Conservation (phyloP, 2,888 invertebrate species). For the Brenthis daphne region DNA sequence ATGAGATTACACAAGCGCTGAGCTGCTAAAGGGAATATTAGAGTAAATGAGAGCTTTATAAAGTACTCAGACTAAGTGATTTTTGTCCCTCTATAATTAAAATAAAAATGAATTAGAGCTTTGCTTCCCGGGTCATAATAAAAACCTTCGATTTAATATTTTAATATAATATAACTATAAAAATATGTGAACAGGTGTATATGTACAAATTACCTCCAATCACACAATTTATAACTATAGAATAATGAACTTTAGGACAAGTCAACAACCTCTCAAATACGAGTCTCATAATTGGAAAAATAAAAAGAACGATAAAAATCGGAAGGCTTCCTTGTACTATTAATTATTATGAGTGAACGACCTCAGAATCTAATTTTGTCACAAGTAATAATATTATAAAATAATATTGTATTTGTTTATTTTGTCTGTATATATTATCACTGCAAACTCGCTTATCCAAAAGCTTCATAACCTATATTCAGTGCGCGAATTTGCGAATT, state of each 20-base stretch:
- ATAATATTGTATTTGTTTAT: slow-evolving; percentile 8
- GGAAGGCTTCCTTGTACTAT: not conserved
- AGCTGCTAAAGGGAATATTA: slow-evolving; percentile 22
- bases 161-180: too few species aligned
- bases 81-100: slow-evolving; percentile 3
- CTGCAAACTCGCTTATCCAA: slow-evolving; percentile 38
- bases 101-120: not conserved
- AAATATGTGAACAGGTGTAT: too few species aligned
- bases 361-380: not conserved
- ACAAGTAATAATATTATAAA: not conserved
- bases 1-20: slow-evolving; percentile 26
- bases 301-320: slow-evolving; percentile 4
- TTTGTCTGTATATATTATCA: slow-evolving; percentile 29
- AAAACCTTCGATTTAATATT: too few species aligned
- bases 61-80: slow-evolving; percentile 16
- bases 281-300: not conserved
- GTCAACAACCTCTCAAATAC: not conserved
- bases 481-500: slow-evolving; percentile 41
- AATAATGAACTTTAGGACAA: not conserved
- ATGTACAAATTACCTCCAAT: too few species aligned
- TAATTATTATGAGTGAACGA: slow-evolving; percentile 15
- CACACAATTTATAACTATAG: too few species aligned
- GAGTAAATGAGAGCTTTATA: slow-evolving; percentile 13
- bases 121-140: too few species aligned
- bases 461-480: slow-evolving; percentile 45